A percentile compares a stretch with the other conserved stretches of the same genome.
Evolutionary conservation across 2,888 invertebrate species (phyloP).

Genomic region (Oxycera nigricornis): DNA sequence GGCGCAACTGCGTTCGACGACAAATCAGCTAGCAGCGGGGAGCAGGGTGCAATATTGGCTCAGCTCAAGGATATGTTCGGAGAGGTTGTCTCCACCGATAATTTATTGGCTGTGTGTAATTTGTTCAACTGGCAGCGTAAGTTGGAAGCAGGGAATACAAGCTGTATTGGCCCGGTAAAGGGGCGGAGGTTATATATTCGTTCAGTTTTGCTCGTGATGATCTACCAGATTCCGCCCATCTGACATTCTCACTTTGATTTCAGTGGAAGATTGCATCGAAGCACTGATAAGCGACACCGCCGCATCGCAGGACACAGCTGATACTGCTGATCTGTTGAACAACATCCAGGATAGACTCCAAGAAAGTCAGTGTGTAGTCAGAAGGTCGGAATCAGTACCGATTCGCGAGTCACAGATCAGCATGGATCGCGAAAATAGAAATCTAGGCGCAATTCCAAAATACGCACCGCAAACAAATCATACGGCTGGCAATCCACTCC

Average conservation of each 20-base stretch:
- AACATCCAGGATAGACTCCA: background rate
- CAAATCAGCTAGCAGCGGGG: background rate
- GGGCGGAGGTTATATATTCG: no score
- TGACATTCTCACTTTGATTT: background rate
- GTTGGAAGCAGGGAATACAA: background rate
- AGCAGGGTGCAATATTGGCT: constrained; percentile 38
- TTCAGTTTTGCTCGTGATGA: no score
- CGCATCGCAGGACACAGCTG: background rate
- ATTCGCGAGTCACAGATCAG: background rate
- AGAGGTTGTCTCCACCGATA: constrained; percentile 40
- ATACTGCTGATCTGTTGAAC: background rate
- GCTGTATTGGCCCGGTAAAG: background rate
- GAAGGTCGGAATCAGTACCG: background rate
- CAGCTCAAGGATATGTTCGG: constrained; percentile 48
- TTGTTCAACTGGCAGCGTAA: constrained; percentile 44
- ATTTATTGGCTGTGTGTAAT: constrained; percentile 39
- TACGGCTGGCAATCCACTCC: background rate
- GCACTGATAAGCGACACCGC: constrained; percentile 31
- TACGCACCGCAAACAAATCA: background rate
- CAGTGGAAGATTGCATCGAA: constrained; percentile 45
- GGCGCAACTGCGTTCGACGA: no score
- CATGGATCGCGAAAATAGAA: background rate
- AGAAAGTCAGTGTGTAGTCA: background rate
- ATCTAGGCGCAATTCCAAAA: constrained; percentile 44
- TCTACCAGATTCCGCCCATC: background rate